A percentile compares a stretch with the other conserved stretches of the same genome.
These are phyloP conservation scores for Margarornis squamiger DNA, from an alignment of 2,797 vertebrate genomes.

Conservation along the genomic window DNA sequence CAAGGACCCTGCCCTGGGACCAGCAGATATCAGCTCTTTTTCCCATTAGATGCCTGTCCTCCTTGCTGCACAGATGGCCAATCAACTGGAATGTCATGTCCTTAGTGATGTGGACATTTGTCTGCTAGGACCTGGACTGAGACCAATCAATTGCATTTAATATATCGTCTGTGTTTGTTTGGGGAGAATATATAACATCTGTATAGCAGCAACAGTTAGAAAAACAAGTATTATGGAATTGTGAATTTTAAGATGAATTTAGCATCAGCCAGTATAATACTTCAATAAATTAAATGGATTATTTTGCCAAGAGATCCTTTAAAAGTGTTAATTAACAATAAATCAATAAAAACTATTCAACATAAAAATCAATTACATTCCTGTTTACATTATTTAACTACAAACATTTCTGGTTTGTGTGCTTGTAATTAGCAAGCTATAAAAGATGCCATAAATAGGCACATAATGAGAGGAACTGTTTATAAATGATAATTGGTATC, in stretches of 20 bases:
- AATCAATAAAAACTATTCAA: slow-evolving; percentile 75
- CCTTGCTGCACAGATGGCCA: neutral
- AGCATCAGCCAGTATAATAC: slow-evolving; percentile 23
- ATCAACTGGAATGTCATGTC: neutral
- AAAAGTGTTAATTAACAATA: slow-evolving; percentile 73
- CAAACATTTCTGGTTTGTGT: slow-evolving; percentile 68
- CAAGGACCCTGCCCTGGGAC: neutral
- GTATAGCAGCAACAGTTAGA: slow-evolving; percentile 28
- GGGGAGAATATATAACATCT: neutral
- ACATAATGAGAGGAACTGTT: slow-evolving; percentile 69
- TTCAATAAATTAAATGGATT: slow-evolving; percentile 66
- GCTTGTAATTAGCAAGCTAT: slow-evolving; percentile 72
- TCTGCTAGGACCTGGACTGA: neutral
- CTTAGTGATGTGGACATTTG: slow-evolving; percentile 15
- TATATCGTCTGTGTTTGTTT: neutral
- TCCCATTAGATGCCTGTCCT: neutral
- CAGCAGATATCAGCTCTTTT: neutral
- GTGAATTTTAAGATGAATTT: slow-evolving; percentile 26
- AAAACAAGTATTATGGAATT: slow-evolving; percentile 6
- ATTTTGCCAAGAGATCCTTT: slow-evolving; percentile 63
- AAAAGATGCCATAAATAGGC: slow-evolving; percentile 71
- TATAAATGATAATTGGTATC: slow-evolving; percentile 70
- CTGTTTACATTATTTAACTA: slow-evolving; percentile 74
- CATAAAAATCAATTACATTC: slow-evolving; percentile 69
- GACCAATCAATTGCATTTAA: neutral